Base-by-base conservation (phyloP, 2,888 invertebrate genomes). In the Lampropteryx suffumata region DNA sequence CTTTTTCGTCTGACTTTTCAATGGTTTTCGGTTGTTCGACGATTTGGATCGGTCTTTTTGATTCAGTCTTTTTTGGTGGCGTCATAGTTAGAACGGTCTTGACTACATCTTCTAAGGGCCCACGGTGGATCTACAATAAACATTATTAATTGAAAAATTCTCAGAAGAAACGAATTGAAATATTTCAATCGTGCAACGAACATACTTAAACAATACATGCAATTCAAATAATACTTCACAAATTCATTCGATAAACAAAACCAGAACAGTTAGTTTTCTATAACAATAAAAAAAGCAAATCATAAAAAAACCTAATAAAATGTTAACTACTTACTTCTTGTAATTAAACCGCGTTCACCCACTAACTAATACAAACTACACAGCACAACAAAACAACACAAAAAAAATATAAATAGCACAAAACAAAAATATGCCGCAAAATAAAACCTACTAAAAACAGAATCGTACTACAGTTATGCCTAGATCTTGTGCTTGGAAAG, bases 121-220 rank as follows among this genome's bases (percentile, higher is more conserved):
- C 92, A 44, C 92, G 90, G 59, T 93, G 93, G 14, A 92, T 84
- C 93, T 93, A 76, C 46, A 77, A 79, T 26, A n/a, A n/a, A 33
- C 32, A 11, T 24, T 36, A n/a, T 28, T 27, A 7, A 1, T 3
- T 28, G 7, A 7, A 4, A 24, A 7, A 7, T 6, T 5, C 5
- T 7, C 3, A 2, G 7, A 5, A 6, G 1, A 6, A 24, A 24
- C 3, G 7, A 24, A 3, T 24, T 24, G 3, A 24, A 24, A 5
- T 6, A 4, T 5, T 1, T 24, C 6, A 24, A 7, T 24, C 24
- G 7, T 24, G 24, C 24, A 24, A 24, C 6, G 6, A 2, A 24
- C 3, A 17, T 3, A 17, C 4, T 6, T 24, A 24, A 24, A 1
- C 7, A 24, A 24, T 6, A 24, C 35, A 35, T 21, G 35, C 35